A percentile compares a stretch with the other conserved stretches of the same genome.
Evolutionary conservation across 2,113 vertebrate species (phyloP).

Genomic region (Pseudolaguvia tuberculata): DNA sequence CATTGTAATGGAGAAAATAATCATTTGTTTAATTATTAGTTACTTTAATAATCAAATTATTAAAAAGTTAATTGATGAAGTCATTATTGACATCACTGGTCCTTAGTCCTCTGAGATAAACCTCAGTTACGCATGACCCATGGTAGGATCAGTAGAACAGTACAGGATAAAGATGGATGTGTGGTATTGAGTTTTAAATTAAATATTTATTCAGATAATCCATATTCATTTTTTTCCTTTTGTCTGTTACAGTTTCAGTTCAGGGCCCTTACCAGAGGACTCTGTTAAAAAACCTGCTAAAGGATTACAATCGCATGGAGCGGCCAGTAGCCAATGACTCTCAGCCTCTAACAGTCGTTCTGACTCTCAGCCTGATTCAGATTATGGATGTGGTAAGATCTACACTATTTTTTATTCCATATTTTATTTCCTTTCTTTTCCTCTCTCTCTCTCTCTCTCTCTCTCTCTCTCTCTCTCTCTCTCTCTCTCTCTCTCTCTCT

Average conservation of each 20-base stretch:
- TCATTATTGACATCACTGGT: too few relatives aligned
- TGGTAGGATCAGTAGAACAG: too few relatives aligned
- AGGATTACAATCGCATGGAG: slow-evolving; percentile 76
- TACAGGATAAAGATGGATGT: too few relatives aligned
- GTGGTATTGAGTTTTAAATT: neutral
- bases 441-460: too few relatives aligned
- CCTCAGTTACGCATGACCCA: too few relatives aligned
- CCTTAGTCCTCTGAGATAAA: too few relatives aligned
- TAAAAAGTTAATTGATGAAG: too few relatives aligned
- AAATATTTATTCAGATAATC: neutral
- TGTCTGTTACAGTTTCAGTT: slow-evolving; percentile 60
- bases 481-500: neutral
- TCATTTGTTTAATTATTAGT: too few relatives aligned
- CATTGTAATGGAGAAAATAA: too few relatives aligned
- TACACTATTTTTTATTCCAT: neutral
- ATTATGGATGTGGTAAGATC: slow-evolving; percentile 77
- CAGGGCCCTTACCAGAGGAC: slow-evolving; percentile 74
- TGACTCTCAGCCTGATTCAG: slow-evolving; percentile 72
- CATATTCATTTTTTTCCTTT: neutral
- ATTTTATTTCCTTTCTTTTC: neutral
- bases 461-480: too few relatives aligned
- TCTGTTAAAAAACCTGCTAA: slow-evolving; percentile 73
- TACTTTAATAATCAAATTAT: too few relatives aligned
- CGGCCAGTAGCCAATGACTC: slow-evolving; percentile 75
- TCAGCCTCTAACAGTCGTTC: slow-evolving; percentile 66